Evolutionary conservation across 2,797 vertebrate genomes (phyloP), one percentile per base, ranked within the genome.

Genomic region (Hapalemur alaotrensis): DNA sequence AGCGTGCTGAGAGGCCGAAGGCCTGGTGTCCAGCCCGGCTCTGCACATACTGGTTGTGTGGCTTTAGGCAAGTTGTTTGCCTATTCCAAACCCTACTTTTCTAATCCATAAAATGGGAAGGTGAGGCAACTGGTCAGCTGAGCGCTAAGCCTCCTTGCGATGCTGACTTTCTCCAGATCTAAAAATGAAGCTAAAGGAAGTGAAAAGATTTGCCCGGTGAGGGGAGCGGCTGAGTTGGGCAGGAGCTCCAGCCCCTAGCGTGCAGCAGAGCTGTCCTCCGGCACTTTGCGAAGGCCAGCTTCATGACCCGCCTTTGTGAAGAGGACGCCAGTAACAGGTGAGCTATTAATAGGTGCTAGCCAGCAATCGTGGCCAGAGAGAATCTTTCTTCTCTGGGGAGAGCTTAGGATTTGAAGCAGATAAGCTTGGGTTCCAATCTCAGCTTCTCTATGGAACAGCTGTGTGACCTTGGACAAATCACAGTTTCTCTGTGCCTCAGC

Each of bases 171-270:
- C 73, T 82, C 50, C 91, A 86, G 59, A 70, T 69, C 15, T 28
- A 38, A 46, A 52, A 14, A 12, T 0, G 20, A 65, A 86, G 43
- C 18, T 32, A 15, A 41, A 38, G 11, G 30, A 78, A 10, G 46
- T 10, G 35, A 17, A 25, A 35, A 25, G 41, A 70, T 41, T 13
- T 18, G 0, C 23, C 48, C 1, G 0, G 12, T 9, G 30, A 78
- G 54, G 30, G 61, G 46, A 11, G 5, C 0, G 15, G 22, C 25
- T 2, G 1, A 30, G 17, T 0, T 1, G 2, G 23, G 38, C 50
- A 14, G 93, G n/a, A 65, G 9, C 28, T 15, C 61, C 1, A 2
- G 5, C 15, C 69, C 38, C 28, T 4, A 2, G n/a, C 7, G 57
- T 11, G 8, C 25, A 25, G 46, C 2, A 57, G 54, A 50, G 5